Conservation (phyloP, 2,113 vertebrate genomes). For the Macroglossus sobrinus region DNA sequence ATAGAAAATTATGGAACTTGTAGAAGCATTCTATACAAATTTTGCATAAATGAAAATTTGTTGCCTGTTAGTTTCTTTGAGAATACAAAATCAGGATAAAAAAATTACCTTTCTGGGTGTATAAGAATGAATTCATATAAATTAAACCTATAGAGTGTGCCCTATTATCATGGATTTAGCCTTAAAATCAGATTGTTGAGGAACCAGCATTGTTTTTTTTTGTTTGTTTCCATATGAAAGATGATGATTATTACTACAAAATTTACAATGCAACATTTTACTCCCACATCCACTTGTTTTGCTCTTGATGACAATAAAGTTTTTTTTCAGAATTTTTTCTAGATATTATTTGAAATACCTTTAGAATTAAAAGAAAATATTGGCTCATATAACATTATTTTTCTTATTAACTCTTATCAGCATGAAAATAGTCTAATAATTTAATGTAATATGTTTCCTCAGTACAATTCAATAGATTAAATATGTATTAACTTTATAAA, state of each 20-base stretch:
- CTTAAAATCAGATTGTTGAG: background rate
- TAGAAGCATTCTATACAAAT: background rate
- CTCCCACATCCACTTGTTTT: background rate
- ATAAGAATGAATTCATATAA: background rate
- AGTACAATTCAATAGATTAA: constrained; percentile 59
- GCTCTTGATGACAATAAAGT: background rate
- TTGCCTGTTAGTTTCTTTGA: background rate
- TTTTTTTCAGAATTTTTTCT: constrained; percentile 36
- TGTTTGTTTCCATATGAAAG: background rate
- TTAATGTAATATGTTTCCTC: constrained; percentile 71
- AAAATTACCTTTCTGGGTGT: background rate
- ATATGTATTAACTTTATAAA: constrained; percentile 63
- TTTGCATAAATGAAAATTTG: background rate
- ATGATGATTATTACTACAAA: background rate
- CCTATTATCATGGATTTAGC: background rate
- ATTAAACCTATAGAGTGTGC: background rate
- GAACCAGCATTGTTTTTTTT: background rate
- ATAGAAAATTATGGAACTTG: background rate
- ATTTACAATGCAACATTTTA: background rate
- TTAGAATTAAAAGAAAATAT: constrained; percentile 67
- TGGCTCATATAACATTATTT: constrained; percentile 59
- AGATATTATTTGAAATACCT: constrained; percentile 50
- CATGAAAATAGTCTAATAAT: constrained; percentile 59
- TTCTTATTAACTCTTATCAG: constrained; percentile 32
- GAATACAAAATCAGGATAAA: background rate